Percentiles rank a stretch among this genome's conserved stretches.
Evolutionary conservation across 2,888 invertebrate genomes (phyloP).

Genomic region (Dryococelus australis): DNA sequence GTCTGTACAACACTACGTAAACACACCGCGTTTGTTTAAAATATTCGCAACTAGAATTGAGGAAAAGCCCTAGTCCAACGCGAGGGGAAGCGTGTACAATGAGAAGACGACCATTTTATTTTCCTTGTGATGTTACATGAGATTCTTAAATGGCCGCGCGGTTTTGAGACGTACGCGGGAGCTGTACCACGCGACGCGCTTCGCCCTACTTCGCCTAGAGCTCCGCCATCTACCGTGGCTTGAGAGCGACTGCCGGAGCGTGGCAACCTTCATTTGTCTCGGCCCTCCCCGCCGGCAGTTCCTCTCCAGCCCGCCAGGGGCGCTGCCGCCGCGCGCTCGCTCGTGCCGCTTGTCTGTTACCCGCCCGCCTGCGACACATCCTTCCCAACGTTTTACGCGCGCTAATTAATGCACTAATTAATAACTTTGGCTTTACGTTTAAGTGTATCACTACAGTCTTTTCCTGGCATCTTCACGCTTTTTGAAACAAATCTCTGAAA

Average conservation of each 20-base stretch:
- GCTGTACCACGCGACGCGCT: background rate
- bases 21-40: too few relatives aligned
- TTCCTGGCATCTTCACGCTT: too few relatives aligned
- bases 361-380: background rate
- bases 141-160: background rate
- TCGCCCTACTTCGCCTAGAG: background rate
- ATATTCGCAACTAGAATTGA: background rate
- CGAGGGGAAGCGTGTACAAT: background rate
- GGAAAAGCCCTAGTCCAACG: background rate
- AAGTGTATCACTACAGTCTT: too few relatives aligned
- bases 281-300: constrained; percentile 11
- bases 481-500: too few relatives aligned
- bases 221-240: constrained; percentile 20
- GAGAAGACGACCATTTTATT: background rate
- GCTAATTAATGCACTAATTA: too few relatives aligned
- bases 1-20: too few relatives aligned
- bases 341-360: background rate
- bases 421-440: too few relatives aligned
- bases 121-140: background rate
- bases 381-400: too few relatives aligned
- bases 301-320: background rate
- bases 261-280: constrained; percentile 18
- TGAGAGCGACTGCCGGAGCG: constrained; percentile 27
- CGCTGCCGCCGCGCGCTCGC: background rate
- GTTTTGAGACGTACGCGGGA: background rate